Evolutionary conservation across 2,797 vertebrate species (phyloP).

Genomic region (Microchirus variegatus): DNA sequence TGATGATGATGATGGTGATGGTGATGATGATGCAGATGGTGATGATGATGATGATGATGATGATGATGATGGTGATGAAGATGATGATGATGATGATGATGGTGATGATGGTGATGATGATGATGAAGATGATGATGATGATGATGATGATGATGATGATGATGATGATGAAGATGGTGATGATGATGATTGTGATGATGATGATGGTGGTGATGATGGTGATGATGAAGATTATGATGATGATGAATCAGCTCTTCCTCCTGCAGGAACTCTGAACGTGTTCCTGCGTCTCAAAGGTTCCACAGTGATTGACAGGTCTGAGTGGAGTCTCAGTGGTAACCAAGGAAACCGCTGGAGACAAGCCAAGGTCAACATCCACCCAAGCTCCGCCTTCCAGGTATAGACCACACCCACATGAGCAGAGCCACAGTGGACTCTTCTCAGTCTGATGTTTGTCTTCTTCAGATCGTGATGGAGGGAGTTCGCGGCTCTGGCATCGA

Average conservation of each 20-base stretch:
- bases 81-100: too few species aligned
- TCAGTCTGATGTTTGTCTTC: background rate
- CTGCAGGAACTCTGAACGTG: slow-evolving; percentile 87
- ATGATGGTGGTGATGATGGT: too few species aligned
- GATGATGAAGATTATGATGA: too few species aligned
- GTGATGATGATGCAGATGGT: too few species aligned
- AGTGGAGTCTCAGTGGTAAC: slow-evolving; percentile 91
- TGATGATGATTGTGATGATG: too few species aligned
- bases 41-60: too few species aligned
- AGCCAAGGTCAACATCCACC: slow-evolving; percentile 91
- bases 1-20: too few species aligned
- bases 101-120: too few species aligned
- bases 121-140: too few species aligned
- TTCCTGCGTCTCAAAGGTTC: slow-evolving; percentile 89
- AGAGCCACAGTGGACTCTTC: background rate
- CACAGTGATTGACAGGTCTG: slow-evolving; percentile 80
- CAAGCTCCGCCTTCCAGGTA: slow-evolving; percentile 92
- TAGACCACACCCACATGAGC: background rate
- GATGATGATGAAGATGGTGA: too few species aligned
- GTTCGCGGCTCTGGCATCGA: slow-evolving; percentile 92
- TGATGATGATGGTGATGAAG: too few species aligned
- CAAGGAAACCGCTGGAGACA: slow-evolving; percentile 93
- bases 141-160: too few species aligned
- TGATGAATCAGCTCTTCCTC: background rate
- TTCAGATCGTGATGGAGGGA: slow-evolving; percentile 90